Conservation (phyloP, 2,113 vertebrate genomes). For the Nerophis lumbriciformis region DNA sequence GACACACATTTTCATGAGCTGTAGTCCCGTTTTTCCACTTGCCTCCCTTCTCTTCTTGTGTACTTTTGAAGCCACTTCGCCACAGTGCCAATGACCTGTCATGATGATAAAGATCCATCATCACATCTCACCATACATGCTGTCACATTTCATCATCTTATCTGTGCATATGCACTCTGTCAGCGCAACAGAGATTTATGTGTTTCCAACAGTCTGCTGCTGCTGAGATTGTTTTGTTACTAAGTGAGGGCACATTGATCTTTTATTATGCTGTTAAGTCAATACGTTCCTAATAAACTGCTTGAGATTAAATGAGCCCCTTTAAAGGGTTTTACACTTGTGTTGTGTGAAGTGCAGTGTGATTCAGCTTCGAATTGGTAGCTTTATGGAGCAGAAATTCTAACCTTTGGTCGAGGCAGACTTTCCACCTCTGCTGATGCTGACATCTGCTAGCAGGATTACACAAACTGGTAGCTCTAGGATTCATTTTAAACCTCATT, state of each 20-base stretch:
- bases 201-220: conserved; percentile 42
- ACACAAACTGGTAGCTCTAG: too few relatives aligned
- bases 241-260: conserved; percentile 65
- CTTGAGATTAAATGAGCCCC: conserved; percentile 62
- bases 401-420: background rate
- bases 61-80: conserved; percentile 8
- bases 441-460: too few relatives aligned
- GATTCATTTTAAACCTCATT: too few relatives aligned
- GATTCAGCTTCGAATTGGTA: conserved; percentile 20
- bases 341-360: conserved; percentile 20
- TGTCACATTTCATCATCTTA: conserved; percentile 40
- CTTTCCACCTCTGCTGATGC: too few relatives aligned
- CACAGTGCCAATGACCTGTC: conserved; percentile 38
- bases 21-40: background rate
- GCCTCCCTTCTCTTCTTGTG: conserved; percentile 6
- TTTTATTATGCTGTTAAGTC: conserved; percentile 69
- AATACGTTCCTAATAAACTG: conserved; percentile 62
- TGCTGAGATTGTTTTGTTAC: conserved; percentile 63
- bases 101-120: conserved; percentile 49
- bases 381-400: conserved; percentile 13
- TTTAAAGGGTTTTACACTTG: conserved; percentile 53
- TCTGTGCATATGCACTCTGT: conserved; percentile 29
- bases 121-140: conserved; percentile 31
- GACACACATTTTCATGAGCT: conserved; percentile 29
- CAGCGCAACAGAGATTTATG: conserved; percentile 54